Evolutionary conservation across 2,797 vertebrate species (phyloP).

Genomic region (Nothura maculosa): DNA sequence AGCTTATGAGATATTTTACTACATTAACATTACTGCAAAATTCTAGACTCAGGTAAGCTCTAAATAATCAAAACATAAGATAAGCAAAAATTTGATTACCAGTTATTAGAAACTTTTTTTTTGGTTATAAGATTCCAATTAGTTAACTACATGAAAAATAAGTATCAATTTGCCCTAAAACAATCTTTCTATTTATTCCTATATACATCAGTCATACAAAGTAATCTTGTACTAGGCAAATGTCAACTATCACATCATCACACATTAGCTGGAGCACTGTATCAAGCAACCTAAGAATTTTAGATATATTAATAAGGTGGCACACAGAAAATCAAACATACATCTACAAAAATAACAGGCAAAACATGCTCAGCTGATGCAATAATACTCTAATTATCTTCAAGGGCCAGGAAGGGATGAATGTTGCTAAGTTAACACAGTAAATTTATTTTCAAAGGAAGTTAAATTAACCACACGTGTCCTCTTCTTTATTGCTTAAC

Average conservation of each 20-base stretch:
- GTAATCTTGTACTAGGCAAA: background rate
- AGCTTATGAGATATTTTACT: background rate
- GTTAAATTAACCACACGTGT: slow-evolving; percentile 31
- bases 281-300: background rate
- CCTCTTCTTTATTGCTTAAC: background rate
- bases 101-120: background rate
- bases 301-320: background rate
- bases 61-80: background rate
- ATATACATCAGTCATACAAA: background rate
- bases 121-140: background rate
- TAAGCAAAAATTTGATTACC: background rate
- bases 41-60: background rate
- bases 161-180: background rate
- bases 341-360: background rate
- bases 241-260: background rate
- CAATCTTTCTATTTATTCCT: background rate
- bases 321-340: background rate
- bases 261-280: background rate
- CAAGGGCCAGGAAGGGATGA: background rate
- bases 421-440: background rate
- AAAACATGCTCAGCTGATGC: background rate
- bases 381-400: background rate
- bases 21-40: background rate
- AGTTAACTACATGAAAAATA: background rate
- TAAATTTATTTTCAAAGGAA: slow-evolving; percentile 29